Evolutionary conservation across 1,140 invertebrate genomes (phyloP).

Genomic region (Periplaneta americana): DNA sequence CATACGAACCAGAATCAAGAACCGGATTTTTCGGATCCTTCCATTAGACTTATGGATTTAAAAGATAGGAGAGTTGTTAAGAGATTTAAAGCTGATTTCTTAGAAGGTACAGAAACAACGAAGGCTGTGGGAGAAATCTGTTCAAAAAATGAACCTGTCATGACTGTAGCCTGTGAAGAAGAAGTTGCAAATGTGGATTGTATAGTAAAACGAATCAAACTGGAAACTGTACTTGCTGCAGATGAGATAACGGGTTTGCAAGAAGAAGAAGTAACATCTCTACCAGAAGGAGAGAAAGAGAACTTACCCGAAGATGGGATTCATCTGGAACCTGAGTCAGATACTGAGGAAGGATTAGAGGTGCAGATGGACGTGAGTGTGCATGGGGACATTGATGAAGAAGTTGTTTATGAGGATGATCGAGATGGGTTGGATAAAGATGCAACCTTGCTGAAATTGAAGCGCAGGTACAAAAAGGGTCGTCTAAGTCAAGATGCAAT

Average conservation of each 20-base stretch:
- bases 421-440: background rate
- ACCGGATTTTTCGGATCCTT: background rate
- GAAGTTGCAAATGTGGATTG: constrained; percentile 8
- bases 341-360: constrained; percentile 1
- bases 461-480: constrained; percentile 9
- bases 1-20: background rate
- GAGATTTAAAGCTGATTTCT: background rate
- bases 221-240: background rate
- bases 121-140: constrained; percentile 4
- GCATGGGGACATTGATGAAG: background rate
- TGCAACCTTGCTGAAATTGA: background rate
- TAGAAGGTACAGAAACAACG: background rate
- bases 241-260: background rate
- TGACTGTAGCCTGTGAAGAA: constrained; percentile 2
- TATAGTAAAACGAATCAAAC: constrained; percentile 1
- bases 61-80: background rate
- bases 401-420: background rate
- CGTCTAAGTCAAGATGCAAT: constrained; percentile 3
- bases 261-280: constrained; percentile 8
- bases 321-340: background rate
- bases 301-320: constrained; percentile 8
- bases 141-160: background rate
- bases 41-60: background rate
- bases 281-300: constrained; percentile 16
- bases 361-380: background rate